Percentiles rank a stretch among this genome's conserved stretches.
phyloP scores from a whole-genome alignment of 2,888 invertebrate genomes.

The Conchocele bisecta region DNA sequence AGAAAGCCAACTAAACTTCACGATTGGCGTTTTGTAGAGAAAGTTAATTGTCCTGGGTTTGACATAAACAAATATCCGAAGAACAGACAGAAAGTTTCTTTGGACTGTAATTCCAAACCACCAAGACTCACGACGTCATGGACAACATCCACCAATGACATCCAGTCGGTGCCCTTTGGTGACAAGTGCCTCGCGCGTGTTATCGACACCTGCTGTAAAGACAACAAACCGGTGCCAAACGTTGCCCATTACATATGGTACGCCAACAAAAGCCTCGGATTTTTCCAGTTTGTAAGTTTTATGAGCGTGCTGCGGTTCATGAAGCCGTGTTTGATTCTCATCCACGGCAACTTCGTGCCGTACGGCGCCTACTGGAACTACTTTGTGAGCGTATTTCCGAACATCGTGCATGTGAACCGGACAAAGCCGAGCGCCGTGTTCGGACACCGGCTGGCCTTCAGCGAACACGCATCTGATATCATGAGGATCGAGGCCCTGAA shows the following conservation, averaged over 20 bases:
- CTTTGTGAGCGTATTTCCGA: conserved; percentile 58
- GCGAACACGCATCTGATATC: conserved; percentile 66
- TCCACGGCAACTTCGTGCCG: conserved; percentile 61
- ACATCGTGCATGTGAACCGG: conserved; percentile 58
- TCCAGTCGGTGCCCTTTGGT: conserved; percentile 27
- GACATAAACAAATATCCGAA: conserved; percentile 7
- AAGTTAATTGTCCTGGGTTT: conserved; percentile 18
- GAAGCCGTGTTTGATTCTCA: conserved; percentile 61
- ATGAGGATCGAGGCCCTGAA: conserved; percentile 59
- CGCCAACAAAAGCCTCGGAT: conserved; percentile 39
- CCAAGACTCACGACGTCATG: background rate
- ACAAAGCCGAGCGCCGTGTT: conserved; percentile 51
- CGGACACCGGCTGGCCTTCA: conserved; percentile 47
- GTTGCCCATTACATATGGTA: conserved; percentile 63
- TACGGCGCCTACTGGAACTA: conserved; percentile 62
- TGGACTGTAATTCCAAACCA: conserved; percentile 13
- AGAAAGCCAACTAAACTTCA: conserved; percentile 4
- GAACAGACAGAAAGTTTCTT: conserved; percentile 18
- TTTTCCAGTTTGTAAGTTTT: conserved; percentile 55
- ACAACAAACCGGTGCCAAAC: conserved; percentile 46
- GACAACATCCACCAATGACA: conserved; percentile 12
- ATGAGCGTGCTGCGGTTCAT: conserved; percentile 58
- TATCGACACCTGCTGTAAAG: conserved; percentile 45
- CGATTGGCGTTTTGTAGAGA: conserved; percentile 20
- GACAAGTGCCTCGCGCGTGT: conserved; percentile 45